Percentiles rank a stretch among this genome's conserved stretches.
Evolutionary conservation across 1,140 invertebrate genomes (phyloP).

Genomic region (Leguminivora glycinivorella): DNA sequence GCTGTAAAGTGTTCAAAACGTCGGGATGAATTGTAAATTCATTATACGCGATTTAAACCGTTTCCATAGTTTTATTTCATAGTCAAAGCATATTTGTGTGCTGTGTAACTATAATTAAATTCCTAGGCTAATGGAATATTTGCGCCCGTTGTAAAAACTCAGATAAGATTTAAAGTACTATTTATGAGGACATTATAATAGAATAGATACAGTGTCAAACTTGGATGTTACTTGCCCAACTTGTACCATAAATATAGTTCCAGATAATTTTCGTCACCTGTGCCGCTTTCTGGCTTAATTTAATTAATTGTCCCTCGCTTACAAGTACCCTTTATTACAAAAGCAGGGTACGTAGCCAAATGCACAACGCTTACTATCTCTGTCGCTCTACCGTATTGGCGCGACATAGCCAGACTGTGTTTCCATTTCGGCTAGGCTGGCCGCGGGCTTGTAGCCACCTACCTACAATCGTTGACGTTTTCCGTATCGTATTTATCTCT

Average conservation of each 20-base stretch:
- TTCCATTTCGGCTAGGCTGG: too few species aligned
- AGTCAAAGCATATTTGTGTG: neutral
- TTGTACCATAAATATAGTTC: constrained; percentile 48
- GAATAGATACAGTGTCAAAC: constrained; percentile 26
- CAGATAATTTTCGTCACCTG: constrained; percentile 53
- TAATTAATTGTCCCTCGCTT: constrained; percentile 8
- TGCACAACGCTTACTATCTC: too few species aligned
- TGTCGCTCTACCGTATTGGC: too few species aligned
- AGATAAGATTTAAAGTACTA: constrained; percentile 42
- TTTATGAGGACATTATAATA: constrained; percentile 47
- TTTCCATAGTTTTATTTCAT: too few species aligned
- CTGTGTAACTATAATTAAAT: neutral
- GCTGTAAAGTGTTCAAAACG: too few species aligned
- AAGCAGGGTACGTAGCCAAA: too few species aligned
- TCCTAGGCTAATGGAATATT: neutral
- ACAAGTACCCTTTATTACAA: constrained; percentile 8
- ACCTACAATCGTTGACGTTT: too few species aligned
- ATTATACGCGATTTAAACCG: too few species aligned
- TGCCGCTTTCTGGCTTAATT: constrained; percentile 25
- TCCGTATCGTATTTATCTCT: too few species aligned
- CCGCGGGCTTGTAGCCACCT: too few species aligned
- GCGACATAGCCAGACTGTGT: too few species aligned
- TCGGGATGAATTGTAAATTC: too few species aligned
- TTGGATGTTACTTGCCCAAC: constrained; percentile 37
- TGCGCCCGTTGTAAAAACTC: neutral